Evolutionary conservation across 2,113 vertebrate species (phyloP).

Genomic region (Rallus limicola): DNA sequence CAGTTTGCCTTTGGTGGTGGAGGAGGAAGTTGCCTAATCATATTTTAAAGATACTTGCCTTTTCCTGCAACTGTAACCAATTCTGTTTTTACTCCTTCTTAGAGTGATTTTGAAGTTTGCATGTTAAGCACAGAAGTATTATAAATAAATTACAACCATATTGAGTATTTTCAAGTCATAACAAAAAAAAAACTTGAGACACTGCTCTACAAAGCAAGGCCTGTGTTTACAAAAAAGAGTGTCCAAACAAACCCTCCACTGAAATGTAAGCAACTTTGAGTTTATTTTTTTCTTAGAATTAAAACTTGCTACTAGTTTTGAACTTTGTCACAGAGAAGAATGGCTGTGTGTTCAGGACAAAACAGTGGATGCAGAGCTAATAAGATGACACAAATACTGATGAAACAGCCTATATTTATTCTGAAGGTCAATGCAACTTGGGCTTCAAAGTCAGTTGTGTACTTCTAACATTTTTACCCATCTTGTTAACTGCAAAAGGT

Average conservation of each 20-base stretch:
- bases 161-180: background rate
- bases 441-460: background rate
- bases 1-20: background rate
- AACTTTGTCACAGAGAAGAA: background rate
- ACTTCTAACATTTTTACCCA: background rate
- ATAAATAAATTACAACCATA: slow-evolving; percentile 16
- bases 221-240: background rate
- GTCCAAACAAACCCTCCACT: background rate
- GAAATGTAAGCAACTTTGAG: background rate
- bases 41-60: background rate
- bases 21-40: background rate
- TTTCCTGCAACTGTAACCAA: background rate
- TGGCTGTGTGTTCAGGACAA: background rate
- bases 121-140: slow-evolving; percentile 8
- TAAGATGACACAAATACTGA: background rate
- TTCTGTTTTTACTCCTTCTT: background rate
- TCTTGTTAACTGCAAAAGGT: background rate
- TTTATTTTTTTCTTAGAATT: background rate
- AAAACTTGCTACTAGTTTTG: background rate
- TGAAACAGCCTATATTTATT: background rate
- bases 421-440: background rate
- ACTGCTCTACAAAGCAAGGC: background rate
- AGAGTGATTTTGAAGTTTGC: background rate
- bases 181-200: slow-evolving; percentile 3
- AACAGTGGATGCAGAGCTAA: background rate